phyloP scores from a whole-genome alignment of 2,888 invertebrate genomes.

The Athalia circularis region DNA sequence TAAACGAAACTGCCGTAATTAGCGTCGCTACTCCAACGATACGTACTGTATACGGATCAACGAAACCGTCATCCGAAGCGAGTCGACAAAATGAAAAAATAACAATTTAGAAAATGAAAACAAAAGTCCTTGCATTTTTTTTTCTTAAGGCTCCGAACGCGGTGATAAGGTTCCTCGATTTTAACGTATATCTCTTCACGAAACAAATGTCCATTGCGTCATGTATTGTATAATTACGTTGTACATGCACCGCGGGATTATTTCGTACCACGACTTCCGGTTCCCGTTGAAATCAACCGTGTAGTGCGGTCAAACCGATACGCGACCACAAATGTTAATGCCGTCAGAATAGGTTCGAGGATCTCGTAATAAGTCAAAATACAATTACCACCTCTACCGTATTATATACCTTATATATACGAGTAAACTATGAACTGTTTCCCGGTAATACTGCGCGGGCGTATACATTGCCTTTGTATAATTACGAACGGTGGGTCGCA shows the following conservation, averaged over 20 bases:
- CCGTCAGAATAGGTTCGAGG: neutral
- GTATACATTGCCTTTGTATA: no score
- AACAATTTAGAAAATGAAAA: no score
- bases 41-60: neutral
- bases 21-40: slow-evolving; percentile 10
- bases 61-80: neutral
- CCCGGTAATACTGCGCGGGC: neutral
- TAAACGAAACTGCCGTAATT: slow-evolving; percentile 38
- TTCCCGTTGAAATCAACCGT: no score
- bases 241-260: no score
- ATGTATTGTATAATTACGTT: no score
- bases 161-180: no score
- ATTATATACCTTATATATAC: neutral
- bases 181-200: no score
- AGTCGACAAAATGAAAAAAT: neutral
- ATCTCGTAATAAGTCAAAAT: slow-evolving; percentile 17
- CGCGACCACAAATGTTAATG: neutral
- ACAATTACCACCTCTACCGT: slow-evolving; percentile 8
- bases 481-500: neutral
- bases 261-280: no score
- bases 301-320: no score
- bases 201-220: no score
- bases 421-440: slow-evolving; percentile 26
- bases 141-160: no score
- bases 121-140: no score